Base-by-base conservation (phyloP, 2,113 vertebrate species). In the Ictidomys tridecemlineatus region DNA sequence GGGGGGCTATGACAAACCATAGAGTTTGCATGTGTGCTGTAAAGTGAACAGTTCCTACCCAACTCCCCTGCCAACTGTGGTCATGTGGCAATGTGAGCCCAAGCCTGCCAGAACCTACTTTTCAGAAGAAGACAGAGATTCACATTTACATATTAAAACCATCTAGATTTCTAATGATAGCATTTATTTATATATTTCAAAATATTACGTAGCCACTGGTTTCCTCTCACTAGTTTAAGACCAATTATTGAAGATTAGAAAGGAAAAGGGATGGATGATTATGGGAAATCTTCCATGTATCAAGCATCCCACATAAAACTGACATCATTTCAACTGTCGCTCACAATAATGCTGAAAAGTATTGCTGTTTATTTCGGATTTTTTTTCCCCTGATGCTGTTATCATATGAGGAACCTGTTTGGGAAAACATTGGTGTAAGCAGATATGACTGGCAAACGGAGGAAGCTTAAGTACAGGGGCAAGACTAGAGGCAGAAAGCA, bases 171-270 rank as follows among this genome's bases (percentile, higher is more conserved):
- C 63, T 76, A 80, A 20, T 28, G 34, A 65, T 22, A 61, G 13
- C 51, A 77, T 12, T 69, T 96, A 69, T 39, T 90, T 30, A 94
- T 90, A 92, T 65, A 90, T 72, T 73, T 72, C 37, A 86, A 89
- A 72, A 61, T 0, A 42, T 58, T 20, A 48, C 32, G 12, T 39
- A 78, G n/a, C 32, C 10, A 51, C 13, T 78, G 37, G 51, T 8
- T 94, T 80, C 24, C 42, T 18, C 85, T 16, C 4, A 67, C 28
- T 76, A 70, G 39, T n/a, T 95, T 85, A 90, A 91, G 14, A 34
- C 30, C 39, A 94, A 51, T 72, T 20, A 67, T 67, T 77, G 22
- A 34, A 85, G 24, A 48, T 56, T 51, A 93, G 18, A 30, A 56
- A 61, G 53, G 92, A 32, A 86, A 72, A 39, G 42, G 20, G 9